Conservation (phyloP, 2,888 invertebrate species). For the Megamerina dolium region DNA sequence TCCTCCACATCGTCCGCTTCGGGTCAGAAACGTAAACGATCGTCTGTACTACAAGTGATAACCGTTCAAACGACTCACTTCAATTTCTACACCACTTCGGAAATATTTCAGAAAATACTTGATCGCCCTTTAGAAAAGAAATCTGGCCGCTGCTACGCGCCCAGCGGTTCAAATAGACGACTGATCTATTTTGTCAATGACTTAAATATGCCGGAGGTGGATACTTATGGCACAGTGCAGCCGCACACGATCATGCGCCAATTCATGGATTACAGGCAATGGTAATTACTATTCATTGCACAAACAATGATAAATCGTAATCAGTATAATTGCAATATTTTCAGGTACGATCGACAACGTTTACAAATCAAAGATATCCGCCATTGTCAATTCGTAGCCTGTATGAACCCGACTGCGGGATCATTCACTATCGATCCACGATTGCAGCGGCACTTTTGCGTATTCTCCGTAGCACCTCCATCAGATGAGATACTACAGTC, state of each 20-base stretch:
- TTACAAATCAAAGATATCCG: slow-evolving; percentile 81
- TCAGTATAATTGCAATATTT: too few species aligned
- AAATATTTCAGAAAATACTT: slow-evolving; percentile 80
- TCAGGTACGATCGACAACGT: slow-evolving; percentile 67
- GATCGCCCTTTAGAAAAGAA: slow-evolving; percentile 94
- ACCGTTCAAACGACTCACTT: slow-evolving; percentile 50
- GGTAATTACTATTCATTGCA: slow-evolving; percentile 51
- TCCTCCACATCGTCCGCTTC: slow-evolving; percentile 12
- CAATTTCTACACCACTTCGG: slow-evolving; percentile 90
- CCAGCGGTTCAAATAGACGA: slow-evolving; percentile 67
- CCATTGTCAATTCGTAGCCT: slow-evolving; percentile 89
- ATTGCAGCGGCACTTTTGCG: slow-evolving; percentile 81
- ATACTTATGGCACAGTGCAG: slow-evolving; percentile 90
- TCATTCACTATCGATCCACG: slow-evolving; percentile 91
- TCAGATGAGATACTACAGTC: slow-evolving; percentile 69
- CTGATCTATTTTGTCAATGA: slow-evolving; percentile 94
- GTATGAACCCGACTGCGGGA: slow-evolving; percentile 98
- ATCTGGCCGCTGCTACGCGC: slow-evolving; percentile 87
- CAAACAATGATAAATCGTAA: too few species aligned
- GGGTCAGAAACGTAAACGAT: neutral
- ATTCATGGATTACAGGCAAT: slow-evolving; percentile 90
- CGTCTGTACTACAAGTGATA: slow-evolving; percentile 24
- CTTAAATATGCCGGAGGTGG: slow-evolving; percentile 96
- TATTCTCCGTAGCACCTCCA: slow-evolving; percentile 80
- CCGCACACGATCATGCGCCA: slow-evolving; percentile 91